phyloP scores from a whole-genome alignment of 2,797 vertebrate genomes.

The Tympanoctomys barrerae region DNA sequence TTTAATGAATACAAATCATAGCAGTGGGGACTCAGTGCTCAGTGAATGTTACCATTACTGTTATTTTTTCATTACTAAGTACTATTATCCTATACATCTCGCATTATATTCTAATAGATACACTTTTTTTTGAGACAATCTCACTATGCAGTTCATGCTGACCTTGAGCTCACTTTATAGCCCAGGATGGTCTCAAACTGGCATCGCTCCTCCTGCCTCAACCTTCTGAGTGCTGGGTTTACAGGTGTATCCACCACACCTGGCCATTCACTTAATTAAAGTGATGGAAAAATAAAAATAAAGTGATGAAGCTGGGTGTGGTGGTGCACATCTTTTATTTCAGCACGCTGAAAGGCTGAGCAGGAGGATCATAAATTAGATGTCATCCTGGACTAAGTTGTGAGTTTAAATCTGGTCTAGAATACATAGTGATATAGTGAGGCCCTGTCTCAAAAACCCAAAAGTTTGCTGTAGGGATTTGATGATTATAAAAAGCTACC shows the following conservation, averaged over 20 bases:
- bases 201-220: too few relatives aligned
- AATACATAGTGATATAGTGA: neutral
- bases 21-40: neutral
- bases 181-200: too few relatives aligned
- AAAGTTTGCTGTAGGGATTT: slow-evolving; percentile 44
- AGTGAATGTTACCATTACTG: neutral
- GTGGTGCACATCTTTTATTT: neutral
- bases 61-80: neutral
- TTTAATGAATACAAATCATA: neutral
- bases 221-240: too few relatives aligned
- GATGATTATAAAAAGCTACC: slow-evolving; percentile 46
- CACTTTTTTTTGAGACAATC: neutral
- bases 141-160: too few relatives aligned
- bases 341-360: neutral
- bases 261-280: too few relatives aligned
- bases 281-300: neutral
- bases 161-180: too few relatives aligned
- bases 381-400: neutral
- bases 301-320: neutral
- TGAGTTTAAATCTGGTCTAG: neutral
- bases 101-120: slow-evolving; percentile 9
- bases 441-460: neutral
- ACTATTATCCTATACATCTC: neutral
- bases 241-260: too few relatives aligned
- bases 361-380: neutral